phyloP scores from a whole-genome alignment of 1,140 invertebrate genomes.

The Musca domestica region DNA sequence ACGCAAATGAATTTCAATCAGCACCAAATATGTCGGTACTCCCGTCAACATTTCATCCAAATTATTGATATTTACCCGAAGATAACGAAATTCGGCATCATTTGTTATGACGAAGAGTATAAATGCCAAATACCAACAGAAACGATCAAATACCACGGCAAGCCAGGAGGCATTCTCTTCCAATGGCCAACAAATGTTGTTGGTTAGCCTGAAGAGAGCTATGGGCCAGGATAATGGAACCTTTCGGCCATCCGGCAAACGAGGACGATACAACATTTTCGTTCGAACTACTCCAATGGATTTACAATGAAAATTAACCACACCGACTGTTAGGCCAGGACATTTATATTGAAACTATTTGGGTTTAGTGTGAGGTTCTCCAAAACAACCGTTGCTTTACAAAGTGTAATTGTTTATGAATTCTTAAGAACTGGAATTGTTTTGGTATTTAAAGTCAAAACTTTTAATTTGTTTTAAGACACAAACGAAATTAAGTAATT shows the following conservation, averaged over 20 bases:
- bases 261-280: slow-evolving; percentile 32
- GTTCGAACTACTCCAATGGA: too few species aligned
- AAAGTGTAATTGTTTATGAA: too few species aligned
- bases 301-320: too few species aligned
- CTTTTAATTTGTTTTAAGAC: too few species aligned
- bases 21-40: slow-evolving; percentile 41
- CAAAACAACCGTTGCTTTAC: too few species aligned
- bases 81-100: slow-evolving; percentile 42
- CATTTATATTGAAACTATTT: too few species aligned
- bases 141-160: slow-evolving; percentile 27
- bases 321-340: too few species aligned
- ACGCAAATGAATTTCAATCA: slow-evolving; percentile 40
- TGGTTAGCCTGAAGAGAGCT: slow-evolving; percentile 20
- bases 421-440: too few species aligned
- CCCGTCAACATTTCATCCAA: slow-evolving; percentile 40
- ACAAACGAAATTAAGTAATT: too few species aligned
- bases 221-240: slow-evolving; percentile 42
- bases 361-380: too few species aligned
- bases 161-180: slow-evolving; percentile 25
- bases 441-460: too few species aligned
- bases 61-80: slow-evolving; percentile 28
- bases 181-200: slow-evolving; percentile 45
- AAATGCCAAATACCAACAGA: slow-evolving; percentile 26
- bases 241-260: slow-evolving; percentile 36
- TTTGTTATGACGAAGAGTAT: slow-evolving; percentile 36